phyloP scores from a whole-genome alignment of 2,113 vertebrate genomes.

The Oreochromis tanganicae region DNA sequence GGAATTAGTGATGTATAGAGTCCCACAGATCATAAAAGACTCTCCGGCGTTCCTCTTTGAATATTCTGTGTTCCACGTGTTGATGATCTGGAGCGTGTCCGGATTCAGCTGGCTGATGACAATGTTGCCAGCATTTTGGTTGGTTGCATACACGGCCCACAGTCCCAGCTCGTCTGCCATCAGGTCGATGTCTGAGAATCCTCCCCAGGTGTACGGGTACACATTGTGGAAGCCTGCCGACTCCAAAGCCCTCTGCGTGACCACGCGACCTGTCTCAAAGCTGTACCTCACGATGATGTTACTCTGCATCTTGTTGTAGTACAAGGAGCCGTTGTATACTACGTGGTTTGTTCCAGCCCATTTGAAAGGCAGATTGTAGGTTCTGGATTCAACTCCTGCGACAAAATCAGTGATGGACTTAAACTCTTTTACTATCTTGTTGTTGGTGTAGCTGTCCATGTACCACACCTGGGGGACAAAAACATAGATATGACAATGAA shows the following conservation, averaged over 20 bases:
- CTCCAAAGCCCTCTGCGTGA: slow-evolving; percentile 90
- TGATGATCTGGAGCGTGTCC: slow-evolving; percentile 86
- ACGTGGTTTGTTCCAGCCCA: slow-evolving; percentile 98
- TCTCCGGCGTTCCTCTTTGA: slow-evolving; percentile 97
- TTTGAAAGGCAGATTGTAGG: slow-evolving; percentile 95
- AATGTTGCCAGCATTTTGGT: slow-evolving; percentile 97
- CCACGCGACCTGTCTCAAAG: slow-evolving; percentile 86
- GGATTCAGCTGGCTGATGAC: slow-evolving; percentile 92
- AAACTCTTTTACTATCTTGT: slow-evolving; percentile 93
- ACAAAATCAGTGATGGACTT: slow-evolving; percentile 90
- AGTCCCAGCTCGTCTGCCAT: slow-evolving; percentile 97
- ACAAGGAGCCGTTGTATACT: slow-evolving; percentile 96
- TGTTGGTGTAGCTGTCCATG: slow-evolving; percentile 98
- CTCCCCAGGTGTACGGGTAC: slow-evolving; percentile 97
- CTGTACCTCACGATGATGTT: slow-evolving; percentile 96
- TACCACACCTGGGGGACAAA: slow-evolving; percentile 86
- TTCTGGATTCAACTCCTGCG: slow-evolving; percentile 87
- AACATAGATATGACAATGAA: neutral
- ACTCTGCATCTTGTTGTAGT: slow-evolving; percentile 98
- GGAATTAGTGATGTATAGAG: slow-evolving; percentile 95
- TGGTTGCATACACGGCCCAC: slow-evolving; percentile 96
- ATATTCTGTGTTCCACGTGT: slow-evolving; percentile 95
- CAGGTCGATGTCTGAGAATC: slow-evolving; percentile 96
- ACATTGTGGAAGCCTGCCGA: slow-evolving; percentile 96
- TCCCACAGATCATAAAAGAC: slow-evolving; percentile 99